Evolutionary conservation across 2,797 vertebrate genomes (phyloP), one percentile per base, ranked within the genome.

Genomic region (Nasua narica): DNA sequence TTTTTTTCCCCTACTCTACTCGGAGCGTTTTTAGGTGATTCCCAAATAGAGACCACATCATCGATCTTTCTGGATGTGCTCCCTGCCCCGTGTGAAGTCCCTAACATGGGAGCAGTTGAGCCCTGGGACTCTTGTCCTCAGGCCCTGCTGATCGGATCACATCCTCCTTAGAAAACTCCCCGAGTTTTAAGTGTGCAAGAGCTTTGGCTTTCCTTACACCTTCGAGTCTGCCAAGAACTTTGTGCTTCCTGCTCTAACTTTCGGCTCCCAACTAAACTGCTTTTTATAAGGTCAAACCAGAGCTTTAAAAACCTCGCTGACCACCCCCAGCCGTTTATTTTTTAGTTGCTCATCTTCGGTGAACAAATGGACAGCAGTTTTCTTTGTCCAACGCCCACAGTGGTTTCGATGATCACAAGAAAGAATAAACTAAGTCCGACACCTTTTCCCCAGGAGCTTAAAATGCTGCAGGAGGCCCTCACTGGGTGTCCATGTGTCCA

Each of bases 161-260:
- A 14, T 46, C 12, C 14, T 93, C 48, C 48, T 97, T 90, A 40
- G 35, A 93, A 92, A 43, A 43, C 43, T 93, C 65, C 40, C 2
- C 87, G 58, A 48, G 50, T 48, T 91, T 95, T 92, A 93, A 79
- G 94, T 96, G 87, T 86, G 67, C 87, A 86, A 83, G 93, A 37
- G 81, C 40, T 91, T 96, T 97, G 93, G 87, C 93, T 97, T 94
- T 91, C 48, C 65, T 85, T 58, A 78, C 1, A 11, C n/a, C 6
- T 35, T 54, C 10, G 18, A 52, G 9, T 72, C 83, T 96, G 96
- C 97, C 94, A 97, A 95, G 93, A 96, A 96, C 87, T 83, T 90
- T 93, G 70, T 96, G 93, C 88, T 95, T 97, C 82, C 86, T 93
- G 56, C 81, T 90, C 96, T 79, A 60, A 69, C 87, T 92, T 96